phyloP scores from a whole-genome alignment of 2,888 invertebrate species.

The Idaea aversata region DNA sequence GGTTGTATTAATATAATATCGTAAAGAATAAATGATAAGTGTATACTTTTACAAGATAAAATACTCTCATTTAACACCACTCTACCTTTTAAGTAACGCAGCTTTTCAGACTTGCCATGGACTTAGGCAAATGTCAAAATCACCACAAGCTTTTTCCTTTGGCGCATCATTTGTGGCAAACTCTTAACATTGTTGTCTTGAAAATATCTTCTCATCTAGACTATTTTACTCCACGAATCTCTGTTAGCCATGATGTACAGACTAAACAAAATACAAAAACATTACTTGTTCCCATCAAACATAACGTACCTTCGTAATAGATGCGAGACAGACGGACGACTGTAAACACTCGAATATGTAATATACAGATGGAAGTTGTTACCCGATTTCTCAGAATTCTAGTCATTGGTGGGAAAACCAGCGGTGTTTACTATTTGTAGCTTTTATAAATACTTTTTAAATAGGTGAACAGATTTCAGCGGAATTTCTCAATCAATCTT shows the following conservation, averaged over 20 bases:
- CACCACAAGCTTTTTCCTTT: too few relatives aligned
- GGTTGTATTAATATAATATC: too few relatives aligned
- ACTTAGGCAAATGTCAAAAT: too few relatives aligned
- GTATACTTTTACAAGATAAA: too few relatives aligned
- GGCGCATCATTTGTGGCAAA: too few relatives aligned
- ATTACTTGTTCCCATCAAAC: constrained; percentile 32
- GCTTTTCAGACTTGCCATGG: too few relatives aligned
- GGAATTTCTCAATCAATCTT: not conserved
- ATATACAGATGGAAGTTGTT: constrained; percentile 19
- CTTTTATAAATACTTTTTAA: constrained; percentile 1
- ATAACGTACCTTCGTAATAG: constrained; percentile 20
- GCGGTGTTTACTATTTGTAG: constrained; percentile 11
- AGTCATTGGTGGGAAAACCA: constrained; percentile 10
- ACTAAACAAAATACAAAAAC: constrained; percentile 36
- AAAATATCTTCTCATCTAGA: constrained; percentile 10
- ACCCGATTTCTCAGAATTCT: constrained; percentile 14
- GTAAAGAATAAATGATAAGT: too few relatives aligned
- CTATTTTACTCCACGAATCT: constrained; percentile 28
- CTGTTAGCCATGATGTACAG: constrained; percentile 21
- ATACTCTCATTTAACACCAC: too few relatives aligned
- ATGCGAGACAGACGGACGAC: constrained; percentile 30
- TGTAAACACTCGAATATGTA: constrained; percentile 27
- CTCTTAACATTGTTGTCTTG: too few relatives aligned
- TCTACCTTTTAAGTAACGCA: too few relatives aligned
- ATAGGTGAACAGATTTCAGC: not conserved